These are phyloP conservation scores for Cyphomyrus discorhynchus DNA, from an alignment of 2,113 vertebrate species.

Conservation along the genomic window DNA sequence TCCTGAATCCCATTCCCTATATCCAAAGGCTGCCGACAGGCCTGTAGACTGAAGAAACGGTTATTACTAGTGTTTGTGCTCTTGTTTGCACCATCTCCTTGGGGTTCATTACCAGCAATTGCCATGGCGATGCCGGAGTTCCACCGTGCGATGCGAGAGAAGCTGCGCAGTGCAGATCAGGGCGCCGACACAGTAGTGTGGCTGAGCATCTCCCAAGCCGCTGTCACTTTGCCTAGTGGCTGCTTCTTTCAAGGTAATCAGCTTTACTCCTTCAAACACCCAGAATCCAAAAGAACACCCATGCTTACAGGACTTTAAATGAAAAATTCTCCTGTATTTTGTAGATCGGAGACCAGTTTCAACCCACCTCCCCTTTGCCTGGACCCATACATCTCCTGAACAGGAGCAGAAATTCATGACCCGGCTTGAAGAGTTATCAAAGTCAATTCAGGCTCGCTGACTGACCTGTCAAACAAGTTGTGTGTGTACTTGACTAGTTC, in stretches of 20 bases:
- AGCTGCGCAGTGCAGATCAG: constrained; percentile 51
- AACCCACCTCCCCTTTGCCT: constrained; percentile 57
- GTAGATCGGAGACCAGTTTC: constrained; percentile 53
- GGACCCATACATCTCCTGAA: constrained; percentile 48
- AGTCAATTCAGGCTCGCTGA: constrained; percentile 24
- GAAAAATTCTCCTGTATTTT: constrained; percentile 14
- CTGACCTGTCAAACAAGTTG: neutral
- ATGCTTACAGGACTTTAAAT: no score
- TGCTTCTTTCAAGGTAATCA: constrained; percentile 58
- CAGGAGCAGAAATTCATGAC: constrained; percentile 49
- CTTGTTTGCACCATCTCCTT: neutral
- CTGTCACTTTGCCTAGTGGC: constrained; percentile 41
- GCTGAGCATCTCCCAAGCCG: constrained; percentile 47
- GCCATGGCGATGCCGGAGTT: constrained; percentile 60
- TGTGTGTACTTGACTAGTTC: neutral
- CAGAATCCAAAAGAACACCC: neutral
- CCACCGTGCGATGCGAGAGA: constrained; percentile 52
- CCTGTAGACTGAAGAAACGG: neutral
- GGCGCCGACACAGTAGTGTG: constrained; percentile 57
- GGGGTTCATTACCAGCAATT: constrained; percentile 42
- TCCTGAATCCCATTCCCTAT: neutral
- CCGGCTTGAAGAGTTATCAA: constrained; percentile 49
- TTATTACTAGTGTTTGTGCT: neutral
- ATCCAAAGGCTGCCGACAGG: neutral
- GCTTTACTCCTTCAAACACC: neutral